Evolutionary conservation across 2,113 vertebrate species (phyloP).

Genomic region (Scomber scombrus): DNA sequence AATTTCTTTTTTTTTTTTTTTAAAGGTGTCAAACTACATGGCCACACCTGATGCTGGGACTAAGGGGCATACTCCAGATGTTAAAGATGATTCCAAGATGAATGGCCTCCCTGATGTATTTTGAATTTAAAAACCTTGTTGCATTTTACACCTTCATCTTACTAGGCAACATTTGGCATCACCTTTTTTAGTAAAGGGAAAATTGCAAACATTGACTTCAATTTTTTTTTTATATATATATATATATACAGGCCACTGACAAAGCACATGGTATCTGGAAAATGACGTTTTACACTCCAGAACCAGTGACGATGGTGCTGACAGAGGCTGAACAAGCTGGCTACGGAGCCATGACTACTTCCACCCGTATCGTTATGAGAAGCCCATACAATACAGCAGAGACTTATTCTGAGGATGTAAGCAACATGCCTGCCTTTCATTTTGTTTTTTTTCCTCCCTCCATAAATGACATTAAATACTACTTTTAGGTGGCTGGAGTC

Average conservation of each 20-base stretch:
- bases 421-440: neutral
- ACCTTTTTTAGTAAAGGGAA: neutral
- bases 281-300: constrained; percentile 79
- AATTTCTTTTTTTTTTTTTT: neutral
- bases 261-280: constrained; percentile 77
- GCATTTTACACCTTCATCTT: neutral
- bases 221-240: fast-evolving
- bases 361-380: constrained; percentile 75
- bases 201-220: no score
- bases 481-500: constrained; percentile 80
- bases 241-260: constrained; percentile 25
- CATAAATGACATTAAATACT: neutral
- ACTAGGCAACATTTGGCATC: neutral
- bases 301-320: constrained; percentile 71
- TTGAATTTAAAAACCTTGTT: neutral
- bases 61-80: constrained; percentile 1
- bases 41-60: neutral
- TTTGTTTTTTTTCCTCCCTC: fast-evolving
- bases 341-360: constrained; percentile 66
- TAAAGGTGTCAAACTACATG: constrained; percentile 68
- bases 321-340: constrained; percentile 77
- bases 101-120: constrained; percentile 48
- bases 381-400: constrained; percentile 77
- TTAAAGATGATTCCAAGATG: neutral
- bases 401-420: constrained; percentile 79